Conservation (phyloP, 2,797 vertebrate species). For the Tauraco hartlaubi region DNA sequence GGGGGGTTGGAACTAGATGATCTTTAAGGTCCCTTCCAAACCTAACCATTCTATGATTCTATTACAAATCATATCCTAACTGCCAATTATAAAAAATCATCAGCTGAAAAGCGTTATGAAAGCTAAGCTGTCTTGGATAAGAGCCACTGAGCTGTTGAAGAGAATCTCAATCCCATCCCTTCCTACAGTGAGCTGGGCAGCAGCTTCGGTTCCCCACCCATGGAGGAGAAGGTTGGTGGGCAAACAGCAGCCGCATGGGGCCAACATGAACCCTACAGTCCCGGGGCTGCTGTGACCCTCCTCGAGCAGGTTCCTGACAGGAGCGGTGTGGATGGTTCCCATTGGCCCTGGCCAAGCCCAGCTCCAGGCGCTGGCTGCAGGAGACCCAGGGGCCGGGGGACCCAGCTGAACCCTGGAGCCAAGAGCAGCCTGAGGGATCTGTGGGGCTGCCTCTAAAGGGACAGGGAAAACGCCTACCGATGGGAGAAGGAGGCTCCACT, state of each 20-base stretch:
- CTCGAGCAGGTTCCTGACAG: accelerated
- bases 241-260: accelerated
- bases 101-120: background rate
- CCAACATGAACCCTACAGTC: accelerated
- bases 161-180: background rate
- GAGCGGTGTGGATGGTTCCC: accelerated
- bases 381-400: accelerated
- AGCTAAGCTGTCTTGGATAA: background rate
- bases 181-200: background rate
- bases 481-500: background rate
- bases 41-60: too few relatives aligned
- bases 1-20: too few relatives aligned
- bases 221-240: background rate
- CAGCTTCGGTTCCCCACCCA: accelerated
- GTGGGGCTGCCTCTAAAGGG: background rate
- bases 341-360: accelerated
- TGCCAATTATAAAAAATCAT: background rate
- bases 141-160: background rate
- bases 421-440: background rate
- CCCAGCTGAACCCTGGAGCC: background rate
- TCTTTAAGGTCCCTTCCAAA: too few relatives aligned
- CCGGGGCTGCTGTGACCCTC: background rate
- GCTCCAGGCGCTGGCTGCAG: accelerated
- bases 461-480: background rate
- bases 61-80: background rate